A percentile compares a stretch with the other conserved stretches of the same genome.
These are phyloP conservation scores for Halocaridina rubra DNA, from an alignment of 2,888 invertebrate species.

Conservation along the genomic window DNA sequence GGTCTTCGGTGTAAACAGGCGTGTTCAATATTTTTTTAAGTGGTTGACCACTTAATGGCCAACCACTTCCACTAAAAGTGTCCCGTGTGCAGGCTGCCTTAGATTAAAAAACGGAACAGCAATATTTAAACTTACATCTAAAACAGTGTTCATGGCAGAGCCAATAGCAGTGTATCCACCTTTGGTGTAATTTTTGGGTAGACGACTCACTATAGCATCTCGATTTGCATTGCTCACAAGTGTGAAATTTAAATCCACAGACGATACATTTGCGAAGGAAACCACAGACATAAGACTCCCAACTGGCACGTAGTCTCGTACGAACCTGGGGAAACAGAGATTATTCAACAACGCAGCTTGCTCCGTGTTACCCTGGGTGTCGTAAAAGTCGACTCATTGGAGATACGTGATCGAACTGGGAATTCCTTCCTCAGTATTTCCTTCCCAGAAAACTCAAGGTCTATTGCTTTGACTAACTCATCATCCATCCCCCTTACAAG, in stretches of 20 bases:
- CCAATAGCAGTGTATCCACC: constrained; percentile 46
- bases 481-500: too few species aligned
- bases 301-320: constrained; percentile 21
- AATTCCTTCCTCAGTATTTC: too few species aligned
- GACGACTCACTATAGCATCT: background rate
- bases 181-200: background rate
- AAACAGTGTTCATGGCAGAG: background rate
- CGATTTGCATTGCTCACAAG: background rate
- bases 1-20: too few species aligned
- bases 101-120: background rate
- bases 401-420: too few species aligned
- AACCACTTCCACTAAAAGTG: too few species aligned
- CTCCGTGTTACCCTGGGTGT: too few species aligned
- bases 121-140: constrained; percentile 13
- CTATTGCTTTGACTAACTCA: too few species aligned
- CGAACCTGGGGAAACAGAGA: constrained; percentile 34
- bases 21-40: too few species aligned
- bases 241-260: constrained; percentile 18
- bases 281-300: constrained; percentile 30
- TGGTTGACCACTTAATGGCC: too few species aligned
- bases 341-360: too few species aligned
- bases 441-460: too few species aligned
- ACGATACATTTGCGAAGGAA: constrained; percentile 38
- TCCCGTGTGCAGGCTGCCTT: background rate
- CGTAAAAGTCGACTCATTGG: too few species aligned